A percentile compares a stretch with the other conserved stretches of the same genome.
Evolutionary conservation across 2,797 vertebrate genomes (phyloP).

Genomic region (Oreortyx pictus): DNA sequence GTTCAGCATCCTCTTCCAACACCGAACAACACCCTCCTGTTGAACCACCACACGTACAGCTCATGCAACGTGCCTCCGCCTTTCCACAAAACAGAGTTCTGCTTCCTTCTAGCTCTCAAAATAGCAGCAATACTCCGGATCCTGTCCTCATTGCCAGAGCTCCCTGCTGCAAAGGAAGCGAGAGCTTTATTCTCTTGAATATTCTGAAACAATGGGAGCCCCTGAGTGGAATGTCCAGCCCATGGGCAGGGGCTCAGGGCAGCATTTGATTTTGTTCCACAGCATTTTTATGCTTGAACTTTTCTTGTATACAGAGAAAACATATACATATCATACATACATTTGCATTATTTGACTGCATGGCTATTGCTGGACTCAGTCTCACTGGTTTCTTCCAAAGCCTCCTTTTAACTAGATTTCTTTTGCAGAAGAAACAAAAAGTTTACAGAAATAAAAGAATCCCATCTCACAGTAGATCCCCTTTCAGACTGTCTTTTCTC

Average conservation of each 20-base stretch:
- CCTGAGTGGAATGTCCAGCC: slow-evolving; percentile 51
- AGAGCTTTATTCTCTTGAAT: slow-evolving; percentile 63
- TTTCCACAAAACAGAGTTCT: slow-evolving; percentile 55
- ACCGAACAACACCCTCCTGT: neutral
- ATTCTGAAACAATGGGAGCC: slow-evolving; percentile 66
- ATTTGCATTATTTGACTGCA: neutral
- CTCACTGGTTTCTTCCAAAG: neutral
- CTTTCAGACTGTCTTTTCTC: neutral
- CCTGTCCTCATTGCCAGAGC: slow-evolving; percentile 50
- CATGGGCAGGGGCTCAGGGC: neutral
- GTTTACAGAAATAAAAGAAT: neutral
- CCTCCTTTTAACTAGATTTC: neutral
- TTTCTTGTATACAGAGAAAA: neutral
- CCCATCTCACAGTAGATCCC: neutral
- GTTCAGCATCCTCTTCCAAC: neutral
- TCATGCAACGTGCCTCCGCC: slow-evolving; percentile 47
- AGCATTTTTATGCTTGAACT: neutral
- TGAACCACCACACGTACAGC: neutral
- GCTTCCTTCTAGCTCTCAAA: slow-evolving; percentile 73
- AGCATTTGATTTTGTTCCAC: neutral
- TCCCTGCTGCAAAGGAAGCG: slow-evolving; percentile 68
- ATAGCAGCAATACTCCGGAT: slow-evolving; percentile 51
- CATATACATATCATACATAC: neutral
- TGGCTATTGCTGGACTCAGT: neutral
- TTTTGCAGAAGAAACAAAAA: neutral